Base-by-base conservation (phyloP, 2,797 vertebrate species). In the Notolabrus celidotus region DNA sequence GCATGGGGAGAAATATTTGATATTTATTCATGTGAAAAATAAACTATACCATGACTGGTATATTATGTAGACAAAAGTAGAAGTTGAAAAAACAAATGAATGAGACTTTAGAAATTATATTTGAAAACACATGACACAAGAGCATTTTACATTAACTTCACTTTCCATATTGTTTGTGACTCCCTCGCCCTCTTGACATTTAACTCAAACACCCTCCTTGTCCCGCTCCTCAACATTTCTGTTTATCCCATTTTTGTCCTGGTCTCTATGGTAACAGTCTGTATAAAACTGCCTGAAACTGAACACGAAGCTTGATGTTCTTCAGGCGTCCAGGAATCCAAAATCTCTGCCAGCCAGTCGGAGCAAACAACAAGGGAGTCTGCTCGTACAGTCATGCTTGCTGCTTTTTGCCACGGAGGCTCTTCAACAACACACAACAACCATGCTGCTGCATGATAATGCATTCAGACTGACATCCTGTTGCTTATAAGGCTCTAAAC, bases 241-340 rank as follows among this genome's bases (percentile, higher is more conserved):
- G 65, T 88, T 86, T 86, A 61, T 57, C 61, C 59, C 49, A 14
- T 71, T 82, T 79, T 75, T 66, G 49, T 64, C 57, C 43, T 8
- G 10, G 80, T 94, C 67, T 54, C 91, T 67, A 49, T 80, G 73
- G 88, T 39, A 61, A 92, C 79, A 0, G 16, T 33, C 57, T 5
- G 16, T 43, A 61, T 63, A 72, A 58, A 63, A 22, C 61, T 5
- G 50, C 61, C 58, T 52, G 50, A 65, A 22, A 74, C 27, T 71
- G 81, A 91, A 88, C 82, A 87, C 83, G 77, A 86, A 12, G 75
- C 76, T 86, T 67, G 78, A 83, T 92, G 89, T 92, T 90, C 83
- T 77, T 17, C 71, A 75, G 61, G 62, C 66, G 38, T 83, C 67
- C 64, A 71, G 80, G 88, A 92, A 92, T 79, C 69, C 64, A 56